Evolutionary conservation across 2,888 invertebrate species (phyloP).

Genomic region (Choristoneura rosaceana): DNA sequence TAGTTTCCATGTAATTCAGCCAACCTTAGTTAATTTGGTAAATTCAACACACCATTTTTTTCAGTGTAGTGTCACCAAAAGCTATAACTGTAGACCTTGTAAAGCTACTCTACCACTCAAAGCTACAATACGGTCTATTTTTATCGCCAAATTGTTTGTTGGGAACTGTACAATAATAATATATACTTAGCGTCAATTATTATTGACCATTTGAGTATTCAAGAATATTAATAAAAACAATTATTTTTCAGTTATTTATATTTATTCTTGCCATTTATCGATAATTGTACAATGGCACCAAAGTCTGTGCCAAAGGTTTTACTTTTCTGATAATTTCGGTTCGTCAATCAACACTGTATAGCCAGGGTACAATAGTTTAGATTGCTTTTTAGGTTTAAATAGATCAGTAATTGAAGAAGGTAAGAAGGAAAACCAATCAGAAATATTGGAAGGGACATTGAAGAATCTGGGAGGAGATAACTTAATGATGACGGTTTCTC

Average conservation of each 20-base stretch:
- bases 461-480: slow-evolving; percentile 15
- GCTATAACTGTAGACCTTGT: no score
- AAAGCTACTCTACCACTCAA: no score
- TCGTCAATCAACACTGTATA: slow-evolving; percentile 14
- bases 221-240: not conserved
- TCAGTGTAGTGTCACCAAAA: no score
- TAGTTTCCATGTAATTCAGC: no score
- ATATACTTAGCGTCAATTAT: no score
- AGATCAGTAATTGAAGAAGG: not conserved
- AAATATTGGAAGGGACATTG: not conserved
- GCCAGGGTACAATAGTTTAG: slow-evolving; percentile 8
- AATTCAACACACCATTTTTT: no score
- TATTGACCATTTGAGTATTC: no score
- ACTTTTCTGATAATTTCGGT: slow-evolving; percentile 10
- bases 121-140: no score
- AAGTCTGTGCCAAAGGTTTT: not conserved
- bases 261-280: not conserved
- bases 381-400: not conserved
- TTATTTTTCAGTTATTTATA: not conserved
- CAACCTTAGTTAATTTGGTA: no score
- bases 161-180: no score
- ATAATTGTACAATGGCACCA: not conserved
- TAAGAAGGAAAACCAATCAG: slow-evolving; percentile 21
- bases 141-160: no score
- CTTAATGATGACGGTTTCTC: slow-evolving; percentile 10